phyloP scores from a whole-genome alignment of 2,113 vertebrate genomes.

The Aythya baeri region DNA sequence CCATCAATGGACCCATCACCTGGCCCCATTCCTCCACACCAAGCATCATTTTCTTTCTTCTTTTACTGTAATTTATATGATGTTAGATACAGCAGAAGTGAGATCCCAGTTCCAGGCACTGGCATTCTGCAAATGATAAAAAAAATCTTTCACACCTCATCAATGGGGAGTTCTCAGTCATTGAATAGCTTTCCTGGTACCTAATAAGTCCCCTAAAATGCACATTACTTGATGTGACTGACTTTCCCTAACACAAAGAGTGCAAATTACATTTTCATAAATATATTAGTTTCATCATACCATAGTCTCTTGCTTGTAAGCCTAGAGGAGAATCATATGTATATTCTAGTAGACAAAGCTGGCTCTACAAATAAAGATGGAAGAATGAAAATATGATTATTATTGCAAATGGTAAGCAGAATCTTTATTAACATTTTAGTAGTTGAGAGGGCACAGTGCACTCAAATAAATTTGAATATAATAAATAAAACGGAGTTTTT shows the following conservation, averaged over 20 bases:
- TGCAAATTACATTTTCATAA: constrained; percentile 37
- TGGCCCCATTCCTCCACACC: background rate
- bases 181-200: background rate
- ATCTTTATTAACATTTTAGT: constrained; percentile 32
- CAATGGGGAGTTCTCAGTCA: background rate
- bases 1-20: background rate
- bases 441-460: background rate
- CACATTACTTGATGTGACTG: background rate
- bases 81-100: background rate
- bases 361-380: background rate
- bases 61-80: background rate
- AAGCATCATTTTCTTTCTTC: background rate
- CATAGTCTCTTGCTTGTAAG: background rate
- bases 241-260: background rate
- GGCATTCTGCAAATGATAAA: background rate
- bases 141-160: background rate
- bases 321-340: background rate
- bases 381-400: constrained; percentile 33
- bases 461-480: constrained; percentile 45
- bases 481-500: constrained; percentile 63
- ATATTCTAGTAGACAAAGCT: background rate
- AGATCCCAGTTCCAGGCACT: background rate
- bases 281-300: background rate
- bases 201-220: background rate
- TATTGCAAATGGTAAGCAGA: constrained; percentile 22